A percentile compares a stretch with the other conserved stretches of the same genome.
phyloP scores from a whole-genome alignment of 2,888 invertebrate genomes.

The Spatulosminthurus flaviceps region DNA sequence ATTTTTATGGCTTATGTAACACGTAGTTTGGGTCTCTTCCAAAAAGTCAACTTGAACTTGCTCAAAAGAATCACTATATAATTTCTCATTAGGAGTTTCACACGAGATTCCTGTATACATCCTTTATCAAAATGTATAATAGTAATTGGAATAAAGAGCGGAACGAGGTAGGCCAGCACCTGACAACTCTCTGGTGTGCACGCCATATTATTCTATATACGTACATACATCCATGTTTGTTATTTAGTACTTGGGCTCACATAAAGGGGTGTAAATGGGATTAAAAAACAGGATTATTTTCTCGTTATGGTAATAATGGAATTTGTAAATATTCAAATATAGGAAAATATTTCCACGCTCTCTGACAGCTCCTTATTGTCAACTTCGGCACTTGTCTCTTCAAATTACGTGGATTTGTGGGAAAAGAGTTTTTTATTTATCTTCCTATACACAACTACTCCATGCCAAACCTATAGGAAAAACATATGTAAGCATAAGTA shows the following conservation, averaged over 20 bases:
- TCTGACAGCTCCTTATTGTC: constrained; percentile 5
- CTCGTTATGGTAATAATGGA: constrained; percentile 27
- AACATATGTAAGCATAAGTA: too few relatives aligned
- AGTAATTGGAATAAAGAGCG: too few relatives aligned
- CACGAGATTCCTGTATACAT: too few relatives aligned
- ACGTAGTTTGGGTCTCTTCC: background rate
- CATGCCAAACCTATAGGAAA: too few relatives aligned
- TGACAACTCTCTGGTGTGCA: too few relatives aligned
- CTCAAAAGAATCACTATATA: too few relatives aligned
- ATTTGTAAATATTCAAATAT: constrained; percentile 27
- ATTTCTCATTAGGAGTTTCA: too few relatives aligned
- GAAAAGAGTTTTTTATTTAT: background rate
- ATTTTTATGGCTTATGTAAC: constrained; percentile 6
- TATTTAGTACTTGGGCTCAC: too few relatives aligned
- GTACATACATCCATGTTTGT: background rate
- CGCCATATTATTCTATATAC: too few relatives aligned
- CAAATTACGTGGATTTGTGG: background rate
- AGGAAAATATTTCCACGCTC: background rate
- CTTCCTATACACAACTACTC: background rate
- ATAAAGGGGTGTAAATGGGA: background rate
- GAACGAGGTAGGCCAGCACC: too few relatives aligned
- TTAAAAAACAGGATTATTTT: background rate
- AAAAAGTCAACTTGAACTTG: background rate
- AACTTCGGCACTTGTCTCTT: background rate
- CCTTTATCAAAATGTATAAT: too few relatives aligned